These are phyloP conservation scores for Pterocles gutturalis DNA, from an alignment of 2,113 vertebrate species.

Conservation along the genomic window DNA sequence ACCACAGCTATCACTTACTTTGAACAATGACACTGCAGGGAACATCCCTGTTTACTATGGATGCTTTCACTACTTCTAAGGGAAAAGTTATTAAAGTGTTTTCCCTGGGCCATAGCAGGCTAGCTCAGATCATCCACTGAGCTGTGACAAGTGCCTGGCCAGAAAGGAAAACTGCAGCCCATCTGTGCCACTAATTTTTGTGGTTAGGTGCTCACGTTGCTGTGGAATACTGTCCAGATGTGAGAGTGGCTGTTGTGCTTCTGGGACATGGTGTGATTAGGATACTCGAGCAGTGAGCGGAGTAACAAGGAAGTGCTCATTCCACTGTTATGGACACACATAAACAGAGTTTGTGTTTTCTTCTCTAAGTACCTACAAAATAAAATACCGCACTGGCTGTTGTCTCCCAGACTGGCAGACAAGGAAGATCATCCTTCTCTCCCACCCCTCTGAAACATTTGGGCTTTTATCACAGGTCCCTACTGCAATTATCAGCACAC, in stretches of 20 bases:
- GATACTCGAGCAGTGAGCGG: not conserved
- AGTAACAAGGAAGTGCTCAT: not conserved
- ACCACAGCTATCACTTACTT: accelerated
- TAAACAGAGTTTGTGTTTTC: not conserved
- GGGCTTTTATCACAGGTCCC: not conserved
- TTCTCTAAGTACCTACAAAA: not conserved
- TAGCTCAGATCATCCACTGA: not conserved
- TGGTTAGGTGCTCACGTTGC: accelerated
- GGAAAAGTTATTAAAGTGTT: not conserved
- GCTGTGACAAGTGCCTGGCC: not conserved
- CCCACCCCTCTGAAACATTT: not conserved
- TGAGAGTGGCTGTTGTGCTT: not conserved
- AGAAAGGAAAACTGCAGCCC: not conserved
- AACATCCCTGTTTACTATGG: not conserved
- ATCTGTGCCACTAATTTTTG: not conserved
- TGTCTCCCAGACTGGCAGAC: not conserved
- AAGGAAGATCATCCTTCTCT: not conserved
- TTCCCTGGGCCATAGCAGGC: not conserved
- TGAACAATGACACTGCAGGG: not conserved
- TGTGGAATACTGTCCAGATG: not conserved
- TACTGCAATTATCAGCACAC: not conserved
- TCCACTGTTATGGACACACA: not conserved
- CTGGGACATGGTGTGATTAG: not conserved
- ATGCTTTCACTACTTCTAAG: not conserved
- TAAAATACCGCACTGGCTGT: not conserved